Conservation (phyloP, 2,888 invertebrate species). For the Pardosa pseudoannulata region DNA sequence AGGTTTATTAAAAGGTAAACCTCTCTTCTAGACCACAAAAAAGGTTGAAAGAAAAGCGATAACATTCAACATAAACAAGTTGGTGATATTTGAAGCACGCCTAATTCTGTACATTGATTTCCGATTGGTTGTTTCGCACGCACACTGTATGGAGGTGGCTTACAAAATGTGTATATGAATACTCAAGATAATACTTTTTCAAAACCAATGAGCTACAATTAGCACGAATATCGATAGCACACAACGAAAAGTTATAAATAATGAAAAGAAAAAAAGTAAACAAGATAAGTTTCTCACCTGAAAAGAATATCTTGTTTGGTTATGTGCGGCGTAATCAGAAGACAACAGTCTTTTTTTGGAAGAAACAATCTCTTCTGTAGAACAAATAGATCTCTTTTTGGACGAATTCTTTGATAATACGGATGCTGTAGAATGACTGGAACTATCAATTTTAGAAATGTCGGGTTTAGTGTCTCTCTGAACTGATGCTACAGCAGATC, state of each 20-base stretch:
- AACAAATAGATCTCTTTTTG: slow-evolving; percentile 34
- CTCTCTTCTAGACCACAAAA: no score
- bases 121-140: slow-evolving; percentile 35
- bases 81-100: slow-evolving; percentile 21
- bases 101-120: slow-evolving; percentile 57
- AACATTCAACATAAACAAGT: not conserved
- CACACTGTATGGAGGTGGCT: not conserved
- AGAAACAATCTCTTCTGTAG: slow-evolving; percentile 22
- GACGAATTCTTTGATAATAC: slow-evolving; percentile 28
- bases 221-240: no score
- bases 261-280: no score
- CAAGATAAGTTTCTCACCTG: slow-evolving; percentile 62
- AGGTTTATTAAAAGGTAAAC: no score
- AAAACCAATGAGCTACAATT: no score
- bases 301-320: slow-evolving; percentile 50
- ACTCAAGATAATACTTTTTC: no score
- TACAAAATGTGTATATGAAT: not conserved
- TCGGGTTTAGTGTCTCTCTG: slow-evolving; percentile 32
- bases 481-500: not conserved
- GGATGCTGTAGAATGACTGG: not conserved
- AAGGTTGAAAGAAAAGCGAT: slow-evolving; percentile 14
- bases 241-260: no score
- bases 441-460: slow-evolving; percentile 27
- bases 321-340: slow-evolving; percentile 34
- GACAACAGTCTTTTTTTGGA: slow-evolving; percentile 49